Percentiles rank a stretch among this genome's conserved stretches.
These are phyloP conservation scores for Caenorhabditis latens DNA, from an alignment of 1,140 invertebrate species.

Conservation along the genomic window DNA sequence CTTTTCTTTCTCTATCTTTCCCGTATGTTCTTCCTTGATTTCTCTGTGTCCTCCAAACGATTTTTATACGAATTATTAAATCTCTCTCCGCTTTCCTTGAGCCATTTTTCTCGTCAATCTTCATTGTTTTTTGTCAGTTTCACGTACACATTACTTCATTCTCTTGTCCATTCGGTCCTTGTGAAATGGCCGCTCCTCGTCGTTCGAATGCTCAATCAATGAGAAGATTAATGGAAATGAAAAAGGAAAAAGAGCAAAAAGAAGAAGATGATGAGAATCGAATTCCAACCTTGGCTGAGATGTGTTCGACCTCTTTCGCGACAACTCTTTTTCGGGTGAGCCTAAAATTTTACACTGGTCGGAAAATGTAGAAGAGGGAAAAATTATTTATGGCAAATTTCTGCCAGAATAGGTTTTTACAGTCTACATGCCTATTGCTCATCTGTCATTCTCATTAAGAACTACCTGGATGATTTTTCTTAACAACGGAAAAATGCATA, in stretches of 20 bases:
- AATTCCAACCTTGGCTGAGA: constrained; percentile 13
- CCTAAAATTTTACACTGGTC: neutral
- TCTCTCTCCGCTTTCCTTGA: neutral
- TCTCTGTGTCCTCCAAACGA: constrained; percentile 13
- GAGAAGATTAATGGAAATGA: constrained; percentile 16
- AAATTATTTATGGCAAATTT: too few relatives aligned
- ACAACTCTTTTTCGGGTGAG: neutral
- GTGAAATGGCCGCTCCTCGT: constrained; percentile 14
- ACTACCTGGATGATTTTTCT: too few relatives aligned
- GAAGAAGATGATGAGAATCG: neutral
- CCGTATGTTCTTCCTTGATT: constrained; percentile 24
- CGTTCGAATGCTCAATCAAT: constrained; percentile 49
- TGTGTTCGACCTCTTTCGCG: neutral
- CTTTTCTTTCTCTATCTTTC: neutral
- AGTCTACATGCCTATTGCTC: too few relatives aligned
- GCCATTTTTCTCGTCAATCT: constrained; percentile 7
- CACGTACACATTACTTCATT: neutral
- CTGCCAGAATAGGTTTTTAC: too few relatives aligned
- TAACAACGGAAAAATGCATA: too few relatives aligned
- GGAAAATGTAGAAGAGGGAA: too few relatives aligned
- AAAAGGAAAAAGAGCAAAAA: constrained; percentile 25
- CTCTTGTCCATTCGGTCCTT: neutral
- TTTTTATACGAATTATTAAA: constrained; percentile 49
- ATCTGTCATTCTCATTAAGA: too few relatives aligned
- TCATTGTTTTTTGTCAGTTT: constrained; percentile 1